Conservation (phyloP, 2,888 invertebrate species). For the Leptinotarsa juncta region DNA sequence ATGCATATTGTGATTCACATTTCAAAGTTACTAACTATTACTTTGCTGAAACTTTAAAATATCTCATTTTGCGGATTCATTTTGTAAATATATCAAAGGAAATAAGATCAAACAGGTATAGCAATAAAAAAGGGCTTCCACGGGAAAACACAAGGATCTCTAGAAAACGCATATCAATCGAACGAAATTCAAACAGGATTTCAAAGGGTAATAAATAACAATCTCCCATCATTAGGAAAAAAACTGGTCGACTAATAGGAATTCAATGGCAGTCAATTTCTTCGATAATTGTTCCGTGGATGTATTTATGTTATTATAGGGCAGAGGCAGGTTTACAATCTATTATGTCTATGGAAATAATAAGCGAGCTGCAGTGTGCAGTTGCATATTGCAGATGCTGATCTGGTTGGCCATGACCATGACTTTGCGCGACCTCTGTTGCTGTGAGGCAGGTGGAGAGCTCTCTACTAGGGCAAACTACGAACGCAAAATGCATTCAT, state of each 20-base stretch:
- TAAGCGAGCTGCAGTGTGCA: constrained; percentile 56
- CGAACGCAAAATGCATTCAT: constrained; percentile 13
- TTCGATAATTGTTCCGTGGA: constrained; percentile 20
- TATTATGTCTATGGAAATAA: constrained; percentile 42
- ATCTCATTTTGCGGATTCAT: too few relatives aligned
- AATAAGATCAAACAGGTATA: too few relatives aligned
- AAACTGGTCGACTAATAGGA: constrained; percentile 14
- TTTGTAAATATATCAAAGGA: too few relatives aligned
- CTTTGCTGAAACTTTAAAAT: too few relatives aligned
- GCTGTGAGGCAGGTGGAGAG: constrained; percentile 26
- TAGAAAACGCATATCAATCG: background rate
- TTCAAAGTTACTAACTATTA: too few relatives aligned
- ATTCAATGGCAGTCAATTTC: constrained; percentile 13
- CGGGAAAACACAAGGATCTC: background rate
- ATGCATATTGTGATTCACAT: too few relatives aligned
- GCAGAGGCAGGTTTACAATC: constrained; percentile 28
- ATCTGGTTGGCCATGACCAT: constrained; percentile 66
- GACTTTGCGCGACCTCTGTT: constrained; percentile 65
- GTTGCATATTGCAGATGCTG: constrained; percentile 64
- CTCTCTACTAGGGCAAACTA: constrained; percentile 14
- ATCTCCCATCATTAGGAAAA: constrained; percentile 1
- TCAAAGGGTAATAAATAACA: constrained; percentile 14
- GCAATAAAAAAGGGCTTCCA: background rate
- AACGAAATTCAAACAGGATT: constrained; percentile 10
- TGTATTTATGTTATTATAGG: constrained; percentile 32